Base-by-base conservation (phyloP, 2,797 vertebrate species). In the Nothura maculosa region DNA sequence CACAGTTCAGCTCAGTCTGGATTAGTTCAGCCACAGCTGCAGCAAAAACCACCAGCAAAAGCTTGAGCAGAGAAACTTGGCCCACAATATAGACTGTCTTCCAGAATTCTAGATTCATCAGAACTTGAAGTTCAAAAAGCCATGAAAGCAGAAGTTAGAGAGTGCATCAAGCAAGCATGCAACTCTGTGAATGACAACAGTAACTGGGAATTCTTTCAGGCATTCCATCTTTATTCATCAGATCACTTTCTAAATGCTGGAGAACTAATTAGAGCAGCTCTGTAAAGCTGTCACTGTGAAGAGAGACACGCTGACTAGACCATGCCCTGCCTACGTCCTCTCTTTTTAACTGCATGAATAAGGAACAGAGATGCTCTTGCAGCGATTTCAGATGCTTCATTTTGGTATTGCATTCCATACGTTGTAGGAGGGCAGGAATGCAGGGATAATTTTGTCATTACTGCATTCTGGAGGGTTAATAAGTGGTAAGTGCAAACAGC, bases 261-360 rank as follows among this genome's bases (percentile, higher is more conserved):
- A 73, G 74, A 81, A 69, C 36, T 50, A 60, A 95, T 81, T 83
- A 73, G 85, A 84, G 70, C 38, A 48, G 72, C 50, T 70, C 76
- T 66, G 22, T 67, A 80, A 80, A 92, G 57, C 61, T 14, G 36
- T 25, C 58, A 24, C 61, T 48, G 40, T 79, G 79, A 91, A 70
- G 64, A 60, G 55, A 90, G 70, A 50, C 0, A 0, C 4, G 15
- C 8, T 43, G 63, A 62, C 8, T 1, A 52, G 58, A 54, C 38
- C 66, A 22, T 7, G 32, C 20, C 8, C 1, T 47, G 73, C 40
- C 38, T 17, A 40, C 58, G 25, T 27, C 50, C 67, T 52, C 76
- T 42, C 42, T 57, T 63, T 68, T 52, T 27, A 19, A 4, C 9
- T 11, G 28, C 5, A 12, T 5, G 25, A 45, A 32, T 3, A 32